Base-by-base conservation (phyloP, 2,113 vertebrate genomes). In the Antechinus stuartii region DNA sequence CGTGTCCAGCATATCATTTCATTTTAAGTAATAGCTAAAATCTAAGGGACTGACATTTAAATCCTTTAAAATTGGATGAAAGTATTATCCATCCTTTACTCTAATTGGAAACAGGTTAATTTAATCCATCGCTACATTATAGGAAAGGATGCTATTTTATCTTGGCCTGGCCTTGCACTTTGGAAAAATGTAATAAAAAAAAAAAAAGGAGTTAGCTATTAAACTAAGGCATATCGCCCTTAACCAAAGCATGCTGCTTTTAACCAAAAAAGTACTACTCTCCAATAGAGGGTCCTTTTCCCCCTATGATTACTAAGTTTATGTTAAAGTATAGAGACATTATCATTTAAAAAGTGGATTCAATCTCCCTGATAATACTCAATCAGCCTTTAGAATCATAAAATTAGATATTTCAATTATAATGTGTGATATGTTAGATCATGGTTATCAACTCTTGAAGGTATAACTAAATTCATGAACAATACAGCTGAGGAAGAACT, bases 1-100 rank as follows among this genome's bases (percentile, higher is more conserved):
- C 0, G 0, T 53, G 96, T 93, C 19, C 61, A 96, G 47, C n/a
- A 95, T 0, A 0, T 49, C 53, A 90, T 9, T 95, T 84, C 95
- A 54, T 94, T 42, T 94, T 49, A 76, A 61, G 54, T 89, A 95
- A 49, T 0, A 95, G 57, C 57, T 95, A 92, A 76, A 95, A 95
- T 50, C 0, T 30, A 95, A 91, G 50, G 89, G 49, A 96, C 14
- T 0, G 3, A 90, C 26, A 84, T 46, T 94, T 92, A 97, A 97
- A 96, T 97, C 93, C 22, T 96, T 42, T 96, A 93, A 96, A 97
- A 91, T 47, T 68, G 46, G 94, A 92, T 68, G 68, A 96, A 96
- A 95, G 89, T 23, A 91, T 96, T 97, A 97, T 96, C 93, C 96
- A 94, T 84, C 30, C 94, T 50, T 24, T 22, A 96, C 30, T 23